A percentile compares a stretch with the other conserved stretches of the same genome.
These are phyloP conservation scores for Urosaurus nigricauda DNA, from an alignment of 2,797 vertebrate genomes.

Conservation along the genomic window DNA sequence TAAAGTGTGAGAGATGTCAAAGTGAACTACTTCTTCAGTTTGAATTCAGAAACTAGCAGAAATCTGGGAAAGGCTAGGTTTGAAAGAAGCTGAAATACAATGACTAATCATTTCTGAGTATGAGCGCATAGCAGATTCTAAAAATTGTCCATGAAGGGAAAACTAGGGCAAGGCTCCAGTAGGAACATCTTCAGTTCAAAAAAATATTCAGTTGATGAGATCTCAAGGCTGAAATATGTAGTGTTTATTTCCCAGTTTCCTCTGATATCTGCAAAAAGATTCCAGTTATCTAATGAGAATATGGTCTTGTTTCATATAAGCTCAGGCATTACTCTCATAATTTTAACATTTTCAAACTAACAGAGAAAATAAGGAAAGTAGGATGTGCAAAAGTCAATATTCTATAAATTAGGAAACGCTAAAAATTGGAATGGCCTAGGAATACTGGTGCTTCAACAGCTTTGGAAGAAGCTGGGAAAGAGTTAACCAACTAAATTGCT, in stretches of 20 bases:
- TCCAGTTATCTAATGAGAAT: too few relatives aligned
- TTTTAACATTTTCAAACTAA: too few relatives aligned
- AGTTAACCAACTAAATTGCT: background rate
- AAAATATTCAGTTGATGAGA: background rate
- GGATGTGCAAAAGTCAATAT: background rate
- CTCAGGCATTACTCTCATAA: too few relatives aligned
- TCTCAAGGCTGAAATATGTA: background rate
- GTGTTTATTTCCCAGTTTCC: too few relatives aligned
- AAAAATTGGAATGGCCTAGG: background rate
- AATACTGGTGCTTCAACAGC: background rate
- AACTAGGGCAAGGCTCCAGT: background rate
- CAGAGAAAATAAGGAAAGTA: too few relatives aligned
- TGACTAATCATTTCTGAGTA: conserved; percentile 11
- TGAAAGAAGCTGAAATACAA: background rate
- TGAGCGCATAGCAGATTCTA: background rate
- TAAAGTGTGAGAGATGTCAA: background rate
- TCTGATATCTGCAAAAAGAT: too few relatives aligned
- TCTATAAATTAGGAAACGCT: background rate
- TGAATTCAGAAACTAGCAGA: background rate
- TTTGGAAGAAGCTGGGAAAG: background rate
- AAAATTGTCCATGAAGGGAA: background rate
- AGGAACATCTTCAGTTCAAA: background rate
- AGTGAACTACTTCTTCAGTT: background rate
- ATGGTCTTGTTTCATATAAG: too few relatives aligned
- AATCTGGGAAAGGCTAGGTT: background rate